These are phyloP conservation scores for Rhinogobio ventralis DNA, from an alignment of 2,797 vertebrate species.

Conservation along the genomic window DNA sequence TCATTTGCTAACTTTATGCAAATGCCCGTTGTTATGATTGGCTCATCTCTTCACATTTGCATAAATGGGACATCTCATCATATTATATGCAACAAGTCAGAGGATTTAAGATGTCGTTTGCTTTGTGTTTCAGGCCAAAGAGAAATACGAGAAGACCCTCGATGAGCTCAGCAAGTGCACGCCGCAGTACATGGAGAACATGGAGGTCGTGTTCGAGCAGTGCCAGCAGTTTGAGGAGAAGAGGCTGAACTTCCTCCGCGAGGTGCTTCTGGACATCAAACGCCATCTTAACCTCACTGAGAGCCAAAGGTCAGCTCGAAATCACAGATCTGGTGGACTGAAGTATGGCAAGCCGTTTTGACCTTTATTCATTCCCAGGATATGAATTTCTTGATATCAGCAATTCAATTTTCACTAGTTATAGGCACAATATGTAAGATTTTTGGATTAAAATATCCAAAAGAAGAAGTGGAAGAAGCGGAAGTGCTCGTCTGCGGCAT, in stretches of 20 bases:
- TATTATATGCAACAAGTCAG: not conserved
- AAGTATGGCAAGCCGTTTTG: not conserved
- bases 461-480: too few species aligned
- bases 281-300: slow-evolving; percentile 93
- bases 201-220: slow-evolving; percentile 94
- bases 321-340: not conserved
- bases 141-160: slow-evolving; percentile 94
- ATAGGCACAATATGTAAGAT: too few species aligned
- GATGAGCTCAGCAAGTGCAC: slow-evolving; percentile 92
- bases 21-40: not conserved
- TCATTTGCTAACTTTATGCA: not conserved
- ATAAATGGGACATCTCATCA: not conserved
- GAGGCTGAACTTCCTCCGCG: slow-evolving; percentile 91
- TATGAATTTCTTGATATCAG: too few species aligned
- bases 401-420: too few species aligned
- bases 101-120: slow-evolving; percentile 16
- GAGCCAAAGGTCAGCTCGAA: slow-evolving; percentile 84
- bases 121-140: slow-evolving; percentile 82
- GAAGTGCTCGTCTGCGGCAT: too few species aligned
- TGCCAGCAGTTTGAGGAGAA: slow-evolving; percentile 97
- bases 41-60: not conserved
- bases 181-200: slow-evolving; percentile 93
- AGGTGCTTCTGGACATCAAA: slow-evolving; percentile 94
- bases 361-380: too few species aligned
- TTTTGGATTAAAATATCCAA: too few species aligned